Evolutionary conservation across 2,888 invertebrate genomes (phyloP).

Genomic region (Anthrax anthrax): DNA sequence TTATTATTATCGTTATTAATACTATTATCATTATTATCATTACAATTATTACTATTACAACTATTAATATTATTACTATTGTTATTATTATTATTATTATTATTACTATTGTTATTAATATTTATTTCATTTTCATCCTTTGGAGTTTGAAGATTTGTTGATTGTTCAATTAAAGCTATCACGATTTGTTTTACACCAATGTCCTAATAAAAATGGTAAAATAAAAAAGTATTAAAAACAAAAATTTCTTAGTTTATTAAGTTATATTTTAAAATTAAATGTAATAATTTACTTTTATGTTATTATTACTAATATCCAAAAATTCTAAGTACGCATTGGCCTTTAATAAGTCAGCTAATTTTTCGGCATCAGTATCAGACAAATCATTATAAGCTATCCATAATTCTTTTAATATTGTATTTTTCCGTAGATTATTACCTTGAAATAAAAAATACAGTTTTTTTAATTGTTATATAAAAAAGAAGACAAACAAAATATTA

Average conservation of each 20-base stretch:
- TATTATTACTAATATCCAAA: conserved; percentile 64
- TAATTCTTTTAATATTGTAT: conserved; percentile 60
- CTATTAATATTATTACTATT: no score
- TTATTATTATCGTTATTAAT: no score
- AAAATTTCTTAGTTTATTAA: not conserved
- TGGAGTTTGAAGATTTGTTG: conserved; percentile 22
- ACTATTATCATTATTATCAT: no score
- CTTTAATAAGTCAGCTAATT: conserved; percentile 58
- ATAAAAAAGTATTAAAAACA: conserved; percentile 4
- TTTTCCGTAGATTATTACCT: conserved; percentile 69
- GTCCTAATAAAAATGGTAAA: conserved; percentile 33
- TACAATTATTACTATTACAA: no score
- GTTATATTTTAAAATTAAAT: not conserved
- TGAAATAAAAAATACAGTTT: conserved; percentile 16
- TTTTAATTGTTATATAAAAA: not conserved
- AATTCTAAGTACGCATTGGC: conserved; percentile 62
- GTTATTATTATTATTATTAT: not conserved
- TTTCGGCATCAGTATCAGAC: conserved; percentile 57
- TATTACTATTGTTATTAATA: not conserved
- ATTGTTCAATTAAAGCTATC: conserved; percentile 58
- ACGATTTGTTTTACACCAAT: conserved; percentile 55
- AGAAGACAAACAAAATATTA: not conserved
- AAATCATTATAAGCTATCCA: conserved; percentile 73
- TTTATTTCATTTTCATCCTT: not conserved
- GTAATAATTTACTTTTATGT: conserved; percentile 35